These are phyloP conservation scores for Eupristina koningsbergeri DNA, from an alignment of 1,140 invertebrate genomes.

Conservation along the genomic window DNA sequence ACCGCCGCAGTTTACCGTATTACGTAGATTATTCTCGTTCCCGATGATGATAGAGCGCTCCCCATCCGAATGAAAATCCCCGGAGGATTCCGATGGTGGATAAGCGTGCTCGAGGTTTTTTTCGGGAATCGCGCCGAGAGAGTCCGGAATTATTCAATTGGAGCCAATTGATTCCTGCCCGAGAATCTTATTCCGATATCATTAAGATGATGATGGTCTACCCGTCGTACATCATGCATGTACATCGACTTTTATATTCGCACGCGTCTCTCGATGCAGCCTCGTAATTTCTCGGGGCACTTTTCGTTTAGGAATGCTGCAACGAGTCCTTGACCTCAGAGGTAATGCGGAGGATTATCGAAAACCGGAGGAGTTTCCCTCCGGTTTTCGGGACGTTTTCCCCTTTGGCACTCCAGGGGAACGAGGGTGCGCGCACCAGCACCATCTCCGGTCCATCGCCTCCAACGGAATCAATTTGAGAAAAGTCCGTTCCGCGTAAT, in stretches of 20 bases:
- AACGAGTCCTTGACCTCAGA: background rate
- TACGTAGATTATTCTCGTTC: background rate
- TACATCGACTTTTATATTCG: no score
- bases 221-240: no score
- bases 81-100: no score
- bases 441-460: conserved; percentile 13
- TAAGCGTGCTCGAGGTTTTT: background rate
- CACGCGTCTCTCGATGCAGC: no score
- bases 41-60: background rate
- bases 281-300: background rate
- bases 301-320: background rate
- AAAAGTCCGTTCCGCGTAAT: conserved; percentile 1
- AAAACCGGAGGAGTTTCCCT: no score
- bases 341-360: conserved; percentile 14
- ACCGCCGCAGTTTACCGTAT: background rate
- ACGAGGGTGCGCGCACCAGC: background rate
- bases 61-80: background rate
- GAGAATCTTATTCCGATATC: background rate
- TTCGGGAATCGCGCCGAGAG: background rate
- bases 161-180: background rate
- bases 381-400: background rate
- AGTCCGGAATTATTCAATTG: background rate
- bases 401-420: background rate
- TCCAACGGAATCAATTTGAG: conserved; percentile 1
- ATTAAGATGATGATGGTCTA: no score